Evolutionary conservation across 2,113 vertebrate genomes (phyloP).

Genomic region (Chaetorhynchus papuensis): DNA sequence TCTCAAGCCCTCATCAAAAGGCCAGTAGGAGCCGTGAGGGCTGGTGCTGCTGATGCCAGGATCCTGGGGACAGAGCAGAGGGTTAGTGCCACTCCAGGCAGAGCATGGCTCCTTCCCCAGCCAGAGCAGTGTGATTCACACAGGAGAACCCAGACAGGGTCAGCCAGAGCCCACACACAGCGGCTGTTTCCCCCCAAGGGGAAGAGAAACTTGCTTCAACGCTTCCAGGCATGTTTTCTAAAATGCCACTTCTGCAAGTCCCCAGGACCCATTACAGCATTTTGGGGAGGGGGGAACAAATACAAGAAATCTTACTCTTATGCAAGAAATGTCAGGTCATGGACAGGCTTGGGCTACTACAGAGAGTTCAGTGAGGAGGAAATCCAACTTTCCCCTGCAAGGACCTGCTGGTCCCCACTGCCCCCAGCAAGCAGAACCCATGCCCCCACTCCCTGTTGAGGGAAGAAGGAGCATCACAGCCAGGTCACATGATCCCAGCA

Average conservation of each 20-base stretch:
- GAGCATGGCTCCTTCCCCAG: background rate
- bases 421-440: background rate
- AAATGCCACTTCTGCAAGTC: conserved; percentile 49
- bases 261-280: background rate
- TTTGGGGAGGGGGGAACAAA: background rate
- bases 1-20: conserved; percentile 82
- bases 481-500: background rate
- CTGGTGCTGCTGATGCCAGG: conserved; percentile 84
- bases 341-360: background rate
- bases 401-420: background rate
- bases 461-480: background rate
- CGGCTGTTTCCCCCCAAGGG: background rate
- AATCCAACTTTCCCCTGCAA: background rate
- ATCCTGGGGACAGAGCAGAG: conserved; percentile 68
- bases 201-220: conserved; percentile 55
- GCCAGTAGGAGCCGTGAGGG: conserved; percentile 77
- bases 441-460: background rate
- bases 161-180: background rate
- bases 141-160: background rate
- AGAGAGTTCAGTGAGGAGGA: background rate
- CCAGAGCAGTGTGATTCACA: background rate
- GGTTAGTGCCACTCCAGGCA: background rate
- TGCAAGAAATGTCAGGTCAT: background rate
- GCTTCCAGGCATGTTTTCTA: conserved; percentile 11
- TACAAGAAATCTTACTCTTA: background rate